Evolutionary conservation across 1,140 invertebrate genomes (phyloP), one percentile per base, ranked within the genome.

Genomic region (Macrobrachium rosenbergii): DNA sequence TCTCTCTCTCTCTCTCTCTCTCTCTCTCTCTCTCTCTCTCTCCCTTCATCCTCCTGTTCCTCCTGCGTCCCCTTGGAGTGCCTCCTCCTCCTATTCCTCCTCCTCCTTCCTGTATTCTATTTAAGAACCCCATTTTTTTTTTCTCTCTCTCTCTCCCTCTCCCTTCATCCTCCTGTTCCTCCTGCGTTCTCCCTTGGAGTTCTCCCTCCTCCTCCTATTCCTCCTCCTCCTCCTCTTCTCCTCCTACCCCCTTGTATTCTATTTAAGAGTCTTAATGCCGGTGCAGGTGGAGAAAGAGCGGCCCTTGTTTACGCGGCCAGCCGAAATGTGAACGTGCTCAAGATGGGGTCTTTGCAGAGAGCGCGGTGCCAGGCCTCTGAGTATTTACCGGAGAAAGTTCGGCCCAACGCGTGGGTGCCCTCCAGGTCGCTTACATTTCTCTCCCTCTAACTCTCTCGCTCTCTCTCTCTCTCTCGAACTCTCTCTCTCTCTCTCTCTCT

Each of bases 281-380:
- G 64, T 73, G 52, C 64, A 80, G 64, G 67, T 80, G 79, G 63
- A 72, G 64, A 79, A 84, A 80, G 83, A 86, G 63, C 58, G 52
- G 62, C 77, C 72, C 83, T 86, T 86, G 83, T 86, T 72, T 79
- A 86, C 83, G 83, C 72, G 77, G 76, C 83, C 76, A 73, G 76
- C 77, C 77, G 83, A 79, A 86, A 80, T 86, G 83, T 86, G 83
- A 86, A 86, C 83, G 83, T 86, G 83, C 83, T 80, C 77, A 86
- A 86, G 77, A 86, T 23, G 28, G 83, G 72, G 72, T 72, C 72
- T 21, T 72, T 37, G 11, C 72, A 37, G 72, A 83, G 82, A 63
- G 82, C 21, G 45, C 72, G 59, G 63, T 77, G 62, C 69, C 82
- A 43, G 19, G 67, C 52, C 64, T 63, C 64, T 63, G 82, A 83